These are phyloP conservation scores for Protosalanx chinensis DNA, from an alignment of 2,797 vertebrate genomes.

Conservation along the genomic window DNA sequence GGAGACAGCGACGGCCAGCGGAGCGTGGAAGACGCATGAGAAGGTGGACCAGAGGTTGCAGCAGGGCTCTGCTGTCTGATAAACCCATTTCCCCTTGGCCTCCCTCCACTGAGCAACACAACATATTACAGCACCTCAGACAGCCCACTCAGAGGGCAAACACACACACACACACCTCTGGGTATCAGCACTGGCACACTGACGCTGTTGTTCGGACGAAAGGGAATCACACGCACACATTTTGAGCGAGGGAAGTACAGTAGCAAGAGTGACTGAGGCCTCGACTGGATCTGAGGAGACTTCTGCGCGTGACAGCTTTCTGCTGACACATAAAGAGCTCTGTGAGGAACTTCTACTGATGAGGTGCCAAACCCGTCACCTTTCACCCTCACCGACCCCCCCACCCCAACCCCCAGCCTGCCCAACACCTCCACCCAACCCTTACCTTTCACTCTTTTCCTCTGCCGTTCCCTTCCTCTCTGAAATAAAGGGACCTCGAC, in stretches of 20 bases:
- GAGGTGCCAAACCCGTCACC: background rate
- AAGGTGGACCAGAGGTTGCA: constrained; percentile 1
- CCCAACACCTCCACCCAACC: background rate
- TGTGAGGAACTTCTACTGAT: background rate
- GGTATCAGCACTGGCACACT: no score
- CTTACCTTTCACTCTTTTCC: background rate
- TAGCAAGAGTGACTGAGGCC: background rate
- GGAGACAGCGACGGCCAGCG: background rate
- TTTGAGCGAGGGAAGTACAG: background rate
- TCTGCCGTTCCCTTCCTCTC: background rate
- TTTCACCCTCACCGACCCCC: background rate
- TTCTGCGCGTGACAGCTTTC: background rate
- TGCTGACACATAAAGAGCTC: background rate
- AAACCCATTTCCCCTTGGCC: constrained; percentile 31
- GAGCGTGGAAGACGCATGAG: constrained; percentile 30
- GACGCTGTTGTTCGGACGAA: background rate
- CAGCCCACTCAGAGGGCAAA: constrained; percentile 7
- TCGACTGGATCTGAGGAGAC: background rate
- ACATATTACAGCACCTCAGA: constrained; percentile 11
- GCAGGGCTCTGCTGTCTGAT: constrained; percentile 9
- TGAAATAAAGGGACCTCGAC: background rate
- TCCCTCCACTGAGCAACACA: constrained; percentile 28
- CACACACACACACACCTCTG: background rate
- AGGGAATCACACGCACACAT: background rate
- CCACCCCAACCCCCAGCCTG: background rate